These are phyloP conservation scores for Pitangus sulphuratus DNA, from an alignment of 2,797 vertebrate genomes.

Conservation along the genomic window DNA sequence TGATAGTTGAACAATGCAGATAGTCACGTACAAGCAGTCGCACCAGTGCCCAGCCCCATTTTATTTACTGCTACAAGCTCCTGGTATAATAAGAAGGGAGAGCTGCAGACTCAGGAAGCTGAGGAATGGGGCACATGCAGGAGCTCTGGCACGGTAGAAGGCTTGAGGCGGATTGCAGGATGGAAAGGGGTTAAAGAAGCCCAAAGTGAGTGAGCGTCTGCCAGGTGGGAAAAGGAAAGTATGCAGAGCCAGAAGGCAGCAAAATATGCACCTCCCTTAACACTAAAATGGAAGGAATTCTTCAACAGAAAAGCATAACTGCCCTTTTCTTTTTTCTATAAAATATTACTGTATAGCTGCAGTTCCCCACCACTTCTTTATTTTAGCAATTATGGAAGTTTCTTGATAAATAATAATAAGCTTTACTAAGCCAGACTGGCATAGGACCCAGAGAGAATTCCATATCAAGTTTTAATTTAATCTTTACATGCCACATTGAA, in stretches of 20 bases:
- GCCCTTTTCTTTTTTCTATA: not conserved
- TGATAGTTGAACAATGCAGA: not conserved
- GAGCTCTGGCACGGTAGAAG: not conserved
- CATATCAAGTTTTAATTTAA: not conserved
- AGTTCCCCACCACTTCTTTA: not conserved
- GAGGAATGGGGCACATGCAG: not conserved
- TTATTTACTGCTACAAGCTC: not conserved
- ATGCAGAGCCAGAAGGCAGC: not conserved
- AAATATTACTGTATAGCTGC: accelerated
- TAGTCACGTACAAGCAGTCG: not conserved
- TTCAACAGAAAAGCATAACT: not conserved
- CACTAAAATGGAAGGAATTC: not conserved
- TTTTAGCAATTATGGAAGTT: not conserved
- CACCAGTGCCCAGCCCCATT: accelerated
- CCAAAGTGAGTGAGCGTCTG: not conserved
- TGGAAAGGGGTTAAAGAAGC: not conserved
- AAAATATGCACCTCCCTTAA: not conserved
- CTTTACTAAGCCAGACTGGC: not conserved
- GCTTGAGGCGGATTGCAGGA: not conserved
- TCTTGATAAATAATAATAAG: not conserved
- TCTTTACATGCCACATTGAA: not conserved
- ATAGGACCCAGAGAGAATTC: not conserved
- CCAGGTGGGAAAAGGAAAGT: not conserved
- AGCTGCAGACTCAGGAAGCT: not conserved
- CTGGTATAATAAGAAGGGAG: not conserved